Evolutionary conservation across 1,140 invertebrate species (phyloP).

Genomic region (Tetragonula clypearis): DNA sequence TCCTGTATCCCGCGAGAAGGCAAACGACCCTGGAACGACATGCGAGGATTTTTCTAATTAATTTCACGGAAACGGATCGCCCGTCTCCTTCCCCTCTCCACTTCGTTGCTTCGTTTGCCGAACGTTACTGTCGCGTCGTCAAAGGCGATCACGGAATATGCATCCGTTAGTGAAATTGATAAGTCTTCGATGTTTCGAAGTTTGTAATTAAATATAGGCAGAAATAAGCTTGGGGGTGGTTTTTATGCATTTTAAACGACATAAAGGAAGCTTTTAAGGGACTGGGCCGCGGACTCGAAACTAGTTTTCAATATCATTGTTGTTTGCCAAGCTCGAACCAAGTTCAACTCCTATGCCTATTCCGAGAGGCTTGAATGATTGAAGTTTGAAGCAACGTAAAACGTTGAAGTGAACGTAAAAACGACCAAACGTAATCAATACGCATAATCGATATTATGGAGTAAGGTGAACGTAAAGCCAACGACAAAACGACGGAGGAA

Average conservation of each 20-base stretch:
- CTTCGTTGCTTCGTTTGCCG: background rate
- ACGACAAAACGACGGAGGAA: no score
- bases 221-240: background rate
- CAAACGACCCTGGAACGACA: slow-evolving; percentile 30
- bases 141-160: background rate
- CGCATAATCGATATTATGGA: no score
- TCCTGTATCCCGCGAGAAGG: slow-evolving; percentile 19
- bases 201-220: background rate
- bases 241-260: background rate
- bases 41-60: slow-evolving; percentile 58
- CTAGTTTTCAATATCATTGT: no score
- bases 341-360: no score
- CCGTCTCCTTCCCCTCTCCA: no score
- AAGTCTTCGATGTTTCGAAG: background rate
- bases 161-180: background rate
- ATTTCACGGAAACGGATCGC: slow-evolving; percentile 39
- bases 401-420: background rate
- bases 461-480: no score
- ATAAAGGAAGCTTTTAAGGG: background rate
- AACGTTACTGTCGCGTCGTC: background rate
- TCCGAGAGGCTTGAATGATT: no score
- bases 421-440: no score
- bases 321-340: no score
- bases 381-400: no score
- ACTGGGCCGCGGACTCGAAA: no score